Base-by-base conservation (phyloP, 2,888 invertebrate species). In the Lamellibrachia satsuma region DNA sequence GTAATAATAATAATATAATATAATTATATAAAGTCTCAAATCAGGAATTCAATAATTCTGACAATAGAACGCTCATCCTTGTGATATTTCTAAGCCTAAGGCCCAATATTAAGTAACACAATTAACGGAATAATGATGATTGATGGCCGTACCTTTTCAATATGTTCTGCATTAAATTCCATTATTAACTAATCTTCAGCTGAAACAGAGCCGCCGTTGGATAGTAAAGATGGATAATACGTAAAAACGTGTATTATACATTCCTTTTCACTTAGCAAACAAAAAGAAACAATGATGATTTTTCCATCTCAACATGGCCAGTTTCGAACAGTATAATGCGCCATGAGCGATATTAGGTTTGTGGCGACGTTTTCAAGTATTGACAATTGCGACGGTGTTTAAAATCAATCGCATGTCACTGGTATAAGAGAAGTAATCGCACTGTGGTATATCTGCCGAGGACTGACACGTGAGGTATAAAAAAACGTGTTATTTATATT, bases 91-190 rank as follows among this genome's bases (percentile, higher is more conserved):
- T 75, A n/a, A 22, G 75, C 15, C 15, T 75, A 3, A 22, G 6
- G 3, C 15, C 15, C 22, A 11, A 75, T 6, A 75, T 22, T 6
- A 22, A 39, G 39, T 39, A 39, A 39, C 39, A 39, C 22, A 15
- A 75, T 75, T 2, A 22, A 6, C 22, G 39, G 39, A 39, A 39
- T 39, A 39, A 39, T 1, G 27, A 90, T 9, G 52, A 92, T 55
- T 7, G 75, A 52, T 7, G 22, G 91, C 55, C 92, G 92, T 90
- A 94, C 94, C 93, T 92, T 93, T 91, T 94, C 94, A n/a, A 94
- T 93, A 90, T 94, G 93, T 92, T 94, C 94, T 52, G 93, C 93
- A 93, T 93, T 93, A 52, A 93, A 93, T 52, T 93, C 94, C 94
- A 94, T 93, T 57, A 52, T 75, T 22, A 75, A n/a, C 15, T 75